Evolutionary conservation across 2,113 vertebrate species (phyloP).

Genomic region (Struthio camelus): DNA sequence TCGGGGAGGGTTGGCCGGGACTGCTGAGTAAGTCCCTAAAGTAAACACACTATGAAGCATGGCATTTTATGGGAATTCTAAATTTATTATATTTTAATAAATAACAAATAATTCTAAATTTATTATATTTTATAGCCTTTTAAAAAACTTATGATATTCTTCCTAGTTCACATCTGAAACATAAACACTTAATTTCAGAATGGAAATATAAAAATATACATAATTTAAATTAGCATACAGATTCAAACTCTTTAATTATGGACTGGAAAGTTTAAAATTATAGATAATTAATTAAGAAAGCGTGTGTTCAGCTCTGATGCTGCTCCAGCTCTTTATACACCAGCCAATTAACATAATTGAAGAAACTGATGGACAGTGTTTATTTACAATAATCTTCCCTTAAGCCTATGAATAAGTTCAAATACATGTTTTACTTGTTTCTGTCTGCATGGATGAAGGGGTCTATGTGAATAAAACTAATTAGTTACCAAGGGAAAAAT

Average conservation of each 20-base stretch:
- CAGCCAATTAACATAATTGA: neutral
- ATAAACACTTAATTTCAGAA: neutral
- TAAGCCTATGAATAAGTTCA: conserved; percentile 27
- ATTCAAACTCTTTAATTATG: conserved; percentile 35
- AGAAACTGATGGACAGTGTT: neutral
- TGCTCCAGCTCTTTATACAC: conserved; percentile 40
- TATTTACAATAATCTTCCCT: conserved; percentile 49
- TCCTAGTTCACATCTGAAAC: neutral
- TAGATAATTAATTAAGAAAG: conserved; percentile 41
- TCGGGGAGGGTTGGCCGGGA: neutral
- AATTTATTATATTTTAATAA: neutral
- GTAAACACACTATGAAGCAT: neutral
- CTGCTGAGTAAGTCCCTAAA: neutral
- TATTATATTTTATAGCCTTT: neutral
- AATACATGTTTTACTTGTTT: conserved; percentile 15
- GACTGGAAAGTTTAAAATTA: conserved; percentile 4
- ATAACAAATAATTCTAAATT: neutral
- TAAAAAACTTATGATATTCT: neutral
- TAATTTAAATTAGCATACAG: conserved; percentile 39
- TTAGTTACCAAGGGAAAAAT: conserved; percentile 51
- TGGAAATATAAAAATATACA: neutral
- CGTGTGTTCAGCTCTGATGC: neutral
- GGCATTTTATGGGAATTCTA: neutral
- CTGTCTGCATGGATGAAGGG: conserved; percentile 35
- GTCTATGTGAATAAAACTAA: conserved; percentile 59